These are phyloP conservation scores for Cliona cf. orientalis DNA, from an alignment of 37 sponge, comb jelly and placozoan genomes.

Conservation along the genomic window DNA sequence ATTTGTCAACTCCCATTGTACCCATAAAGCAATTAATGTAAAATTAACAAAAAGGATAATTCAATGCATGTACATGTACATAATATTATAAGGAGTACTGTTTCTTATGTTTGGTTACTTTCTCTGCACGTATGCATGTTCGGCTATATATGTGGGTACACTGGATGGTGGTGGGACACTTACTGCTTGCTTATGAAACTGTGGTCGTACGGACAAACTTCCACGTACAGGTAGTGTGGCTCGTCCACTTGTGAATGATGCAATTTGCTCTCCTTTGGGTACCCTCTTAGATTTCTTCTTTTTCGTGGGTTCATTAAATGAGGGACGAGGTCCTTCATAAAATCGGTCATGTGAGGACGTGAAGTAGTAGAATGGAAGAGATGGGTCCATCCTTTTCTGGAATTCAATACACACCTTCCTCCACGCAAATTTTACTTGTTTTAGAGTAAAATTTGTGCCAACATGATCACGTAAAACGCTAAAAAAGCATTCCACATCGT, in stretches of 20 bases:
- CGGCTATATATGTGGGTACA: neutral
- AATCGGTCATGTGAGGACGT: neutral
- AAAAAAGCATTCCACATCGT: slow-evolving; percentile 51
- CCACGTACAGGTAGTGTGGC: slow-evolving; percentile 3
- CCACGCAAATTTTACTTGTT: slow-evolving; percentile 16
- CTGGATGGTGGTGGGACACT: slow-evolving; percentile 8
- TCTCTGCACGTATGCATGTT: slow-evolving; percentile 21
- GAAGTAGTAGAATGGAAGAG: slow-evolving; percentile 16
- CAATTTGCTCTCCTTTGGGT: slow-evolving; percentile 1
- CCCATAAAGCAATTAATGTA: neutral
- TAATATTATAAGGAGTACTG: neutral
- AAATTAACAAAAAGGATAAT: neutral
- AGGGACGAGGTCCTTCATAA: slow-evolving; percentile 4
- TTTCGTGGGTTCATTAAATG: neutral
- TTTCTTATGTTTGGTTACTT: neutral
- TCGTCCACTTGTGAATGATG: neutral
- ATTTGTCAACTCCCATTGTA: neutral
- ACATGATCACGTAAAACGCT: slow-evolving; percentile 18
- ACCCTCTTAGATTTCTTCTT: neutral
- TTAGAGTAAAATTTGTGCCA: slow-evolving; percentile 26
- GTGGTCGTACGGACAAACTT: neutral
- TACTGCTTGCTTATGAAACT: slow-evolving; percentile 7
- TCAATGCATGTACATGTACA: neutral
- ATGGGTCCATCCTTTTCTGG: neutral
- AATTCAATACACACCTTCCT: slow-evolving; percentile 17